Conservation (phyloP, 2,797 vertebrate species). For the Mareca strepera region DNA sequence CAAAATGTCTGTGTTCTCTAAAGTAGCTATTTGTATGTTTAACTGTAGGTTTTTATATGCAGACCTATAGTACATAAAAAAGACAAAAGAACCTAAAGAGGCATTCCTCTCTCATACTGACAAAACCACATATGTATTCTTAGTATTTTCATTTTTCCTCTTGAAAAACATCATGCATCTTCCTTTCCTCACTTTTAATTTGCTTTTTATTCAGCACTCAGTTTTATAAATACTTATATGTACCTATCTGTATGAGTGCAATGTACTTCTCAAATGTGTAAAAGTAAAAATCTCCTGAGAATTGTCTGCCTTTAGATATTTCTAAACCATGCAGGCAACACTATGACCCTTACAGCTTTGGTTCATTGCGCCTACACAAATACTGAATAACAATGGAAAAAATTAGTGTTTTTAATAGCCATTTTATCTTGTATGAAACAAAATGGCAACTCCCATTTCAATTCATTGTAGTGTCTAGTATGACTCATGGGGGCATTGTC, state of each 20-base stretch:
- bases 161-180: not conserved
- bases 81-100: not conserved
- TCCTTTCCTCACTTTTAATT: not conserved
- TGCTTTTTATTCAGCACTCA: not conserved
- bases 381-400: not conserved
- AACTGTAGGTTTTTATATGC: not conserved
- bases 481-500: not conserved
- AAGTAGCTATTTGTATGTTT: not conserved
- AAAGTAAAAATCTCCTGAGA: not conserved
- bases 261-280: not conserved
- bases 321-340: not conserved
- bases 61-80: not conserved
- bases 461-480: not conserved
- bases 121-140: not conserved
- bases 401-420: rapidly evolving
- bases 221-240: not conserved
- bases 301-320: not conserved
- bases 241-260: not conserved
- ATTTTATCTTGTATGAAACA: not conserved
- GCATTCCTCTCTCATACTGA: not conserved
- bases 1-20: not conserved
- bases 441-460: not conserved
- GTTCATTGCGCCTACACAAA: not conserved
- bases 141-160: not conserved
- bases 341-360: not conserved